Evolutionary conservation across 2,113 vertebrate species (phyloP).

Genomic region (Dolichallabes microphthalmus): DNA sequence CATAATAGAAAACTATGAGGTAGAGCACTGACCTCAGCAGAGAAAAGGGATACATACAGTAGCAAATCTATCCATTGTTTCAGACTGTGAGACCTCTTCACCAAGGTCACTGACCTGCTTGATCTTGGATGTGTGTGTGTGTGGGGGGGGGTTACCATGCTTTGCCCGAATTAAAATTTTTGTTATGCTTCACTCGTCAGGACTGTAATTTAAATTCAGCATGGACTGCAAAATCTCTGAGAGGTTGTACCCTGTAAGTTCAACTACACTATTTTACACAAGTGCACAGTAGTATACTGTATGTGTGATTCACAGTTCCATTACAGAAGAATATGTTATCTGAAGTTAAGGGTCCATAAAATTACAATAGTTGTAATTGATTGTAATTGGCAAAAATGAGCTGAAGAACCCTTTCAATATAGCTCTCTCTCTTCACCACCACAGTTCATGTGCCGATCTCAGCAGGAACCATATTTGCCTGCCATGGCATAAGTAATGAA

Average conservation of each 20-base stretch:
- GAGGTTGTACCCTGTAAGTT: neutral
- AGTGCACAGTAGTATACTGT: neutral
- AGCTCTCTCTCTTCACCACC: neutral
- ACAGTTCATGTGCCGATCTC: neutral
- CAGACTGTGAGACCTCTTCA: slow-evolving; percentile 53
- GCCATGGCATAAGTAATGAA: neutral
- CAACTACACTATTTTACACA: slow-evolving; percentile 10
- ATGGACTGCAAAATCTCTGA: neutral
- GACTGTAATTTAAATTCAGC: neutral
- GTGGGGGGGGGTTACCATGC: neutral
- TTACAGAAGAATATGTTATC: neutral
- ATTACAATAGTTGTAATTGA: neutral
- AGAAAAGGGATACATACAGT: slow-evolving; percentile 61
- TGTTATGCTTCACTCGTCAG: neutral
- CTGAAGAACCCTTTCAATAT: neutral
- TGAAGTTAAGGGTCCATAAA: neutral
- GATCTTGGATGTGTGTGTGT: slow-evolving; percentile 22
- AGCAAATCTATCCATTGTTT: slow-evolving; percentile 65
- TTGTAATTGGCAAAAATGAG: neutral
- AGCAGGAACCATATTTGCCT: neutral
- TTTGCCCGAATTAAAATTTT: slow-evolving; percentile 15
- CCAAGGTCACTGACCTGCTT: slow-evolving; percentile 49
- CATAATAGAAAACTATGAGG: slow-evolving; percentile 68
- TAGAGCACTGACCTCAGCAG: slow-evolving; percentile 58
- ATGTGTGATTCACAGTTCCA: neutral